These are phyloP conservation scores for Armadillidium nasatum DNA, from an alignment of 1,140 invertebrate genomes.

Conservation along the genomic window DNA sequence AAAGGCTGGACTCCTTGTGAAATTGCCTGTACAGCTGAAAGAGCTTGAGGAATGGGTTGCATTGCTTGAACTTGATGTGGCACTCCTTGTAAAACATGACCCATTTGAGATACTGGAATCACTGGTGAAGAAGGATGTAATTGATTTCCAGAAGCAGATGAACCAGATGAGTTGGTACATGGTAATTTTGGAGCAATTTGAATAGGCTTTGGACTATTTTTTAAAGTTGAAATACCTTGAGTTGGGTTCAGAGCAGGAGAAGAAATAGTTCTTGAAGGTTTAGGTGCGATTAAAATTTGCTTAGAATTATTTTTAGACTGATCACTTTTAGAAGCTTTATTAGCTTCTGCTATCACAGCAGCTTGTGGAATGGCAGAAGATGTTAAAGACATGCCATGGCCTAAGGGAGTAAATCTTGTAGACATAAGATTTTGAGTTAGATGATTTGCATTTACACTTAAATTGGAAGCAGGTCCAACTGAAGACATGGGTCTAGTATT, in stretches of 20 bases:
- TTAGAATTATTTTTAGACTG: slow-evolving; percentile 31
- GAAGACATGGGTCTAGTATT: background rate
- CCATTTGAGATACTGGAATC: slow-evolving; percentile 31
- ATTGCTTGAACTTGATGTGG: slow-evolving; percentile 34
- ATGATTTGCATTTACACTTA: slow-evolving; percentile 16
- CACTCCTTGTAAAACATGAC: slow-evolving; percentile 36
- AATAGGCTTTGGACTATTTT: slow-evolving; percentile 37
- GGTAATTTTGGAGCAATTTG: slow-evolving; percentile 43
- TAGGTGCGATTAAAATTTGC: slow-evolving; percentile 41
- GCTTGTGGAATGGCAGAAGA: slow-evolving; percentile 27
- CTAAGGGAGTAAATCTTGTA: background rate
- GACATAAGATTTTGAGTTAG: slow-evolving; percentile 19
- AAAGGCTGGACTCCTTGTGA: slow-evolving; percentile 37
- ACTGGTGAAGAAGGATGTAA: slow-evolving; percentile 20
- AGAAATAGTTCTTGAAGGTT: slow-evolving; percentile 31
- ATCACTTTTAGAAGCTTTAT: slow-evolving; percentile 24
- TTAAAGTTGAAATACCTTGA: slow-evolving; percentile 27
- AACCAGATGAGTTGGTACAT: slow-evolving; percentile 21
- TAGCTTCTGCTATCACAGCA: slow-evolving; percentile 22
- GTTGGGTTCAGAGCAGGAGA: slow-evolving; percentile 16
- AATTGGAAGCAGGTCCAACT: background rate
- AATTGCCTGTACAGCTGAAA: slow-evolving; percentile 37
- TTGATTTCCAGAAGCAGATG: slow-evolving; percentile 23
- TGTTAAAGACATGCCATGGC: background rate
- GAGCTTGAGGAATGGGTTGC: slow-evolving; percentile 34